Evolutionary conservation across 2,797 vertebrate genomes (phyloP), one percentile per base, ranked within the genome.

Genomic region (Eupleurogrammus muticus): DNA sequence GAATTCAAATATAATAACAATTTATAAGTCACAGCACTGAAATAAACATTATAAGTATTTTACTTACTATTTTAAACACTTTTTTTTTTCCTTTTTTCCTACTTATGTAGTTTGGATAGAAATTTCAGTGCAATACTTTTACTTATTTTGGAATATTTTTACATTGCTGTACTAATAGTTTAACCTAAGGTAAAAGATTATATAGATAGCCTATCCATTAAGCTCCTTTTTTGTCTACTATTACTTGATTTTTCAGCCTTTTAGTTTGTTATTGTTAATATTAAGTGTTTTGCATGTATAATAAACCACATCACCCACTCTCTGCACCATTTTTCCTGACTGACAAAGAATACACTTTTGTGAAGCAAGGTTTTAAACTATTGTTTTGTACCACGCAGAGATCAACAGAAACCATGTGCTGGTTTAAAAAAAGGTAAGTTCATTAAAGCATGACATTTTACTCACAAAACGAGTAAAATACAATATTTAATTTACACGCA

Each of bases 401-500:
- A 5, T 42, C 14, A 14, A 42, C 5, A 16, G 5, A 42, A 14
- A 14, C 16, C 13, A 16, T 42, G 11, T 61, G 17, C 12, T 59
- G 42, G 24, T 56, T 20, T 20, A 44, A 48, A 49, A 9, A 19
- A n/a, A 34, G n/a, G 53, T 52, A 1, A 57, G 24, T 51, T 66
- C 0, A 61, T 47, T 34, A 68, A 4, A 60, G 23, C 46, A 48
- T n/a, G n/a, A n/a, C n/a, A 67, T 51, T 46, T 50, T n/a, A n/a
- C n/a, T n/a, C 8, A 50, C 32, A 63, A 63, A 61, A 79, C 11
- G 0, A 58, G 8, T 3, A n/a, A 5, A 77, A 21, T n/a, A 48
- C 24, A 16, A 24, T 34, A 50, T 80, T 55, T 80, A 80, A 44
- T 81, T 80, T 50, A 73, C 54, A 74, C 14, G 61, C 1, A 46